These are phyloP conservation scores for Porites evermanni DNA, from an alignment of 92 coral and sea anemone genomes.

Conservation along the genomic window DNA sequence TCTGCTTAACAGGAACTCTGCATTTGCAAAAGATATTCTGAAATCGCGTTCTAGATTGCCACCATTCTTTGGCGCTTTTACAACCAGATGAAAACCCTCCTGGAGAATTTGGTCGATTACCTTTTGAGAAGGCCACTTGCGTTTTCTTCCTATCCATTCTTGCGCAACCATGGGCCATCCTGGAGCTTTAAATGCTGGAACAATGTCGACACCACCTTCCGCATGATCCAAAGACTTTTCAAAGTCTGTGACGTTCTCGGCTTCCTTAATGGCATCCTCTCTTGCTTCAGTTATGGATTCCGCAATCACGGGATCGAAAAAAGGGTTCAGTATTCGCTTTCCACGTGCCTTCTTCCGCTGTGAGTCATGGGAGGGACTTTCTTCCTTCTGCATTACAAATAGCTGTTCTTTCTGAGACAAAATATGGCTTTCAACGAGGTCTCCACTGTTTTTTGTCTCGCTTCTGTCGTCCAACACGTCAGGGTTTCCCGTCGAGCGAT, in stretches of 20 bases:
- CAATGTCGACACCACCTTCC: slow-evolving; percentile 38
- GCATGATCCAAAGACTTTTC: slow-evolving; percentile 37
- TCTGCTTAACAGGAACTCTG: slow-evolving; percentile 75
- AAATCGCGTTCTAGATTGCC: slow-evolving; percentile 67
- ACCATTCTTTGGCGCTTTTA: slow-evolving; percentile 59
- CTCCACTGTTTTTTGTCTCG: neutral
- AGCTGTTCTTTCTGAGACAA: neutral
- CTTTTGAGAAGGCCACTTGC: slow-evolving; percentile 66
- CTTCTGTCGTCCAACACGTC: slow-evolving; percentile 23
- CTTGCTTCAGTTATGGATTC: slow-evolving; percentile 20
- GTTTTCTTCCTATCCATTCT: slow-evolving; percentile 72
- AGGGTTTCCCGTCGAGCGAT: neutral
- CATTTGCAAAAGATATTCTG: slow-evolving; percentile 87
- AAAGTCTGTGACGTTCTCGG: slow-evolving; percentile 69
- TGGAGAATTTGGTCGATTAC: slow-evolving; percentile 40
- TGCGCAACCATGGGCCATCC: slow-evolving; percentile 83
- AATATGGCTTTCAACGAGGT: neutral
- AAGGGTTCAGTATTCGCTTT: neutral
- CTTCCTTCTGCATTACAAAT: too few species aligned
- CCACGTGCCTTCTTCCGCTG: neutral
- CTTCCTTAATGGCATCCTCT: slow-evolving; percentile 66
- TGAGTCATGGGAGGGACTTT: neutral
- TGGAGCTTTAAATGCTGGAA: slow-evolving; percentile 67
- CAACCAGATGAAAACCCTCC: slow-evolving; percentile 78
- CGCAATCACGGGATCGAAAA: slow-evolving; percentile 60